Conservation (phyloP, 1,140 invertebrate genomes). For the Aphis gossypii region DNA sequence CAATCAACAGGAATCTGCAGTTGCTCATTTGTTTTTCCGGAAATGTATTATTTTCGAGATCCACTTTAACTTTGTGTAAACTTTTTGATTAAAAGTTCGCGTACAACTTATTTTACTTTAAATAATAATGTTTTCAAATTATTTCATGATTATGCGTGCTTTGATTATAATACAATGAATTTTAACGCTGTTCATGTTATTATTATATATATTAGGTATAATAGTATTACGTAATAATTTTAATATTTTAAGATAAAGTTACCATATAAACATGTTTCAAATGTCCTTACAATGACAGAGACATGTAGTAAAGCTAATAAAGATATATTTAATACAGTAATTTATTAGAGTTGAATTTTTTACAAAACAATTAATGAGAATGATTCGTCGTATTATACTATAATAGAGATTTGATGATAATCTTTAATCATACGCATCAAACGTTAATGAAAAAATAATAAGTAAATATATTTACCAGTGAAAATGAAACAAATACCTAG, state of each 20-base stretch:
- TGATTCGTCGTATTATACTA: background rate
- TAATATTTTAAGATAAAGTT: background rate
- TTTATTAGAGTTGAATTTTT: too few species aligned
- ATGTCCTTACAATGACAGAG: background rate
- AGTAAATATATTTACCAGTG: background rate
- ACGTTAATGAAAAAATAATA: background rate
- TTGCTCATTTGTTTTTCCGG: background rate
- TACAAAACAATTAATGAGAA: background rate
- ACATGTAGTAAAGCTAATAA: background rate
- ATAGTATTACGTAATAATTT: background rate
- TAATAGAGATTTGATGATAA: background rate
- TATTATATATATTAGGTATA: background rate
- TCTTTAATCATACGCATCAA: background rate
- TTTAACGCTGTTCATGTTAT: background rate
- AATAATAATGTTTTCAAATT: background rate
- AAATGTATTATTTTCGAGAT: background rate
- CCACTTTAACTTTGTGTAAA: background rate
- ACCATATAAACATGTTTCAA: too few species aligned
- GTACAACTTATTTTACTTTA: background rate
- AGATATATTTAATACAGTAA: too few species aligned
- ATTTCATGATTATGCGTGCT: background rate
- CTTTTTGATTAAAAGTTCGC: background rate
- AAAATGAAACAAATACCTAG: background rate
- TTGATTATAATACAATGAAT: background rate
- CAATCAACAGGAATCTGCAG: background rate